Conservation (phyloP, 2,797 vertebrate genomes). For the Dendrocincla tyrannina region DNA sequence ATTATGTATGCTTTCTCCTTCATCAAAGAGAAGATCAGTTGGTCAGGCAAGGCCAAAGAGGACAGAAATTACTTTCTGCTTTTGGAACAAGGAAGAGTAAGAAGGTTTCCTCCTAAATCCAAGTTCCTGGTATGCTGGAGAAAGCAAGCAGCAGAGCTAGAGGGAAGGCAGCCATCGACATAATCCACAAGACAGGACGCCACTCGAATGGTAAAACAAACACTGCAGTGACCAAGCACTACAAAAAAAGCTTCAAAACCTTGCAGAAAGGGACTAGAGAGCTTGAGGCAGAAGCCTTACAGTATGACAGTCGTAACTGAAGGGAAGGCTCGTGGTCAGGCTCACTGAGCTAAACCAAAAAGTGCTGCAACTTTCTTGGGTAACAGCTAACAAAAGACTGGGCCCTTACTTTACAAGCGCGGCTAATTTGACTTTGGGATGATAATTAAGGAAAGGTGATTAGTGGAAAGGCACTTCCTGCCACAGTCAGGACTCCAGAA, state of each 20-base stretch:
- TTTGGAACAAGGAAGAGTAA: background rate
- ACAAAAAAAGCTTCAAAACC: background rate
- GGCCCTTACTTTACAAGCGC: background rate
- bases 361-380: background rate
- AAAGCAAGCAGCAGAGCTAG: background rate
- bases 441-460: background rate
- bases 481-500: background rate
- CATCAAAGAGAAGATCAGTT: background rate
- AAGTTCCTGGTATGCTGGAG: background rate
- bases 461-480: background rate
- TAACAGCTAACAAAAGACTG: background rate
- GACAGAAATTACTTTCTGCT: background rate
- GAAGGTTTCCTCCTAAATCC: background rate
- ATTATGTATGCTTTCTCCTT: background rate
- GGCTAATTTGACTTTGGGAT: background rate
- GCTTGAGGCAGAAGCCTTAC: background rate
- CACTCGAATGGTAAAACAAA: background rate
- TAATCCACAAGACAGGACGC: background rate
- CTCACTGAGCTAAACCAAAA: background rate
- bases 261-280: background rate
- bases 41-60: background rate
- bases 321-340: background rate
- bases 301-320: background rate
- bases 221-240: background rate
- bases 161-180: background rate